A percentile compares a stretch with the other conserved stretches of the same genome.
phyloP scores from a whole-genome alignment of 2,113 vertebrate species.

The Lepisosteus oculatus region DNA sequence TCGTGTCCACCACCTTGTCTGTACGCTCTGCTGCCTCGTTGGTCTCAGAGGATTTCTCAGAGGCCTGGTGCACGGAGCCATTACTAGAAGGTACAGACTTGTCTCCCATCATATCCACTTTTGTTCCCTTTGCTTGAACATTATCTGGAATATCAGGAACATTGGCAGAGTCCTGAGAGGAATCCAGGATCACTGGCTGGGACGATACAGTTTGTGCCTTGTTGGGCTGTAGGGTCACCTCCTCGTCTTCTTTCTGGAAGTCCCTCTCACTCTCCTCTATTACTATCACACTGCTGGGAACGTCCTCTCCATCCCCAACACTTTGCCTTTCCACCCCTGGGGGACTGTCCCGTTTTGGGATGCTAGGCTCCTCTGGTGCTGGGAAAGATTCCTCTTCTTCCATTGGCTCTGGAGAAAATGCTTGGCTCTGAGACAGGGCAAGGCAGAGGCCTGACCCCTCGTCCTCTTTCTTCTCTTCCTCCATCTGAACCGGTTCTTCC shows the following conservation, averaged over 20 bases:
- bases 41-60: constrained; percentile 34
- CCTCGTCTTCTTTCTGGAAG: constrained; percentile 32
- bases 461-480: constrained; percentile 40
- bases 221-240: constrained; percentile 5
- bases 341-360: background rate
- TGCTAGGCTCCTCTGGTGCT: constrained; percentile 12
- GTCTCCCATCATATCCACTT: background rate
- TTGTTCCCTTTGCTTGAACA: background rate
- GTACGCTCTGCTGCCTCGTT: constrained; percentile 8
- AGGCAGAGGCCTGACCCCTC: constrained; percentile 47
- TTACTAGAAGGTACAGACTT: constrained; percentile 29
- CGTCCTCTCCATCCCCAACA: constrained; percentile 17
- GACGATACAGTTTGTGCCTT: constrained; percentile 14
- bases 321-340: background rate
- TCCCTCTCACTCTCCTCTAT: constrained; percentile 51
- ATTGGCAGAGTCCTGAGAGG: constrained; percentile 3
- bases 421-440: constrained; percentile 58
- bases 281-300: constrained; percentile 29
- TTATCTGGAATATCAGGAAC: background rate
- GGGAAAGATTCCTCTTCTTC: constrained; percentile 26
- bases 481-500: constrained; percentile 23
- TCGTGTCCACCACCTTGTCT: background rate
- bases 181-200: constrained; percentile 42
- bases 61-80: constrained; percentile 31
- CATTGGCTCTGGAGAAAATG: constrained; percentile 54